These are phyloP conservation scores for Montipora capricornis DNA, from an alignment of 64 coral and sea anemone species.

Conservation along the genomic window DNA sequence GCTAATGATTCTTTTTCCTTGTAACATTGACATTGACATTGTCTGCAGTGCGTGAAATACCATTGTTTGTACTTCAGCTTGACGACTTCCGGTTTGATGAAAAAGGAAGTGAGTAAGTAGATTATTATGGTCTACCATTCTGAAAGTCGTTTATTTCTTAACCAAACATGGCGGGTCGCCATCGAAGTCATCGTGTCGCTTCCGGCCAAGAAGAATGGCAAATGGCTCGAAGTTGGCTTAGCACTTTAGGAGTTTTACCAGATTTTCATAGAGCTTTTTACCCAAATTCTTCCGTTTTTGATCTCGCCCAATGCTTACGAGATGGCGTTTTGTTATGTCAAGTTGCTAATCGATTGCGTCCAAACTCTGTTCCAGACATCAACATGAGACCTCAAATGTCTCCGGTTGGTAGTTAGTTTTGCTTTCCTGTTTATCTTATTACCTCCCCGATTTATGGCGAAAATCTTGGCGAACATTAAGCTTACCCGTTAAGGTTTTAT, in stretches of 20 bases:
- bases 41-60: not conserved
- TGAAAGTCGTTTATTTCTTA: not conserved
- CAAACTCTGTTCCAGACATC: slow-evolving; percentile 87
- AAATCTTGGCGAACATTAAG: not conserved
- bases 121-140: slow-evolving; percentile 43
- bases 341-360: slow-evolving; percentile 92
- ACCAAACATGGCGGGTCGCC: slow-evolving; percentile 87
- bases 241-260: slow-evolving; percentile 77
- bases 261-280: slow-evolving; percentile 74
- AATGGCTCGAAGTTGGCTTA: slow-evolving; percentile 96
- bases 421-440: slow-evolving; percentile 25
- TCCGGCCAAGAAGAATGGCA: slow-evolving; percentile 93
- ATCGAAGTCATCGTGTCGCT: slow-evolving; percentile 17
- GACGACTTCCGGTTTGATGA: slow-evolving; percentile 29
- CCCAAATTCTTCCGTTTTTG: slow-evolving; percentile 79
- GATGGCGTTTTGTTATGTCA: slow-evolving; percentile 98
- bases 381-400: slow-evolving; percentile 99
- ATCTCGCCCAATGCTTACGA: slow-evolving; percentile 92
- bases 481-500: not conserved
- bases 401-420: slow-evolving; percentile 68
- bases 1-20: not conserved
- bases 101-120: not conserved
- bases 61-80: not conserved
- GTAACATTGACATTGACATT: too few relatives aligned
- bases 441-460: not conserved